phyloP scores from a whole-genome alignment of 1,140 invertebrate genomes.

The Amphibalanus amphitrite region DNA sequence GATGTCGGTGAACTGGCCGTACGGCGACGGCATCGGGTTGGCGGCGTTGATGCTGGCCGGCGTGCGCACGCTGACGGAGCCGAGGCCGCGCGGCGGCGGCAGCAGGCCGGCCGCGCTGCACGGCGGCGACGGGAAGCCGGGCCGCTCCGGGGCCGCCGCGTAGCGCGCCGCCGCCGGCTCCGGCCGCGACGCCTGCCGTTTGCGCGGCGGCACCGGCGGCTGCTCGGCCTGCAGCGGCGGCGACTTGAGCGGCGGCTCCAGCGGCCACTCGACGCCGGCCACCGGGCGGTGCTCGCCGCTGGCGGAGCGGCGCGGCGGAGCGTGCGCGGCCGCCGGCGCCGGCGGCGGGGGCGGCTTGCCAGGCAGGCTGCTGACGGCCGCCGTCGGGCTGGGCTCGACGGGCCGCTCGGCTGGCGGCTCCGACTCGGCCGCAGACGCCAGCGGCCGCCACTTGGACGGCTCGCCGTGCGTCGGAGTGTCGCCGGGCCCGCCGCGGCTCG shows the following conservation, averaged over 20 bases:
- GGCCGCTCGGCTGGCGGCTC: neutral
- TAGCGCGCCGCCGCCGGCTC: no score
- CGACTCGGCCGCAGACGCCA: neutral
- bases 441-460: neutral
- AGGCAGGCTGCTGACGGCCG: neutral
- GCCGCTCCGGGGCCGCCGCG: no score
- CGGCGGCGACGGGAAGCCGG: neutral
- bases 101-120: neutral
- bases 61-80: slow-evolving; percentile 17
- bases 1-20: no score
- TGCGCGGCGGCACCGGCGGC: no score
- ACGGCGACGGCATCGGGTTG: neutral
- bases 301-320: no score
- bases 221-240: no score
- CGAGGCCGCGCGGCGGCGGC: slow-evolving; percentile 11
- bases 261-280: no score
- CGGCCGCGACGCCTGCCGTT: no score
- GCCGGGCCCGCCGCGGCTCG: no score
- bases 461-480: neutral
- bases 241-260: no score
- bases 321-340: no score
- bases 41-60: slow-evolving; percentile 12
- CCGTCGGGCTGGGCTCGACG: neutral
- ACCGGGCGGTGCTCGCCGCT: no score
- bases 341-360: neutral